Conservation (phyloP, 2,113 vertebrate genomes). For the Varanus komodoensis region DNA sequence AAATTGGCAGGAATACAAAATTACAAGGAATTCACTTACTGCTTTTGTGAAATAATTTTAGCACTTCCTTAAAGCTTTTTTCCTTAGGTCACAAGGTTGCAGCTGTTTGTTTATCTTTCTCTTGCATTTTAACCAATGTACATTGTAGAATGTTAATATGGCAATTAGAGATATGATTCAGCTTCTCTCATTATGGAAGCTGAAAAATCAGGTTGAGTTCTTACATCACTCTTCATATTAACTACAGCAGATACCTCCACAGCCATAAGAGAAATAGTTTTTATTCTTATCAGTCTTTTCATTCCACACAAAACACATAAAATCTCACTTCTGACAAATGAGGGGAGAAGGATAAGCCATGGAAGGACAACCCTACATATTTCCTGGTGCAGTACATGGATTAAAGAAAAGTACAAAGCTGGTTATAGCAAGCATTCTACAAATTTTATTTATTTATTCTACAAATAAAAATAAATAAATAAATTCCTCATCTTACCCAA, state of each 20-base stretch:
- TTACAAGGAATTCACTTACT: conserved; percentile 25
- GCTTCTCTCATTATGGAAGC: not conserved
- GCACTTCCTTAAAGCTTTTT: conserved; percentile 18
- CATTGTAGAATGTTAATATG: not conserved
- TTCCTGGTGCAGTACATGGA: not conserved
- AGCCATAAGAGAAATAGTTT: not conserved
- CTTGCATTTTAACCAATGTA: conserved; percentile 11
- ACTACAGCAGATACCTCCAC: not conserved
- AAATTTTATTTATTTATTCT: too few relatives aligned
- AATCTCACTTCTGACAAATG: not conserved
- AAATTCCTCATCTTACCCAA: too few relatives aligned
- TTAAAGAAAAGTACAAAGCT: too few relatives aligned
- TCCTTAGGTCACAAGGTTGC: not conserved
- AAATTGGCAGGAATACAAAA: conserved; percentile 30
- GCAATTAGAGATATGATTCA: not conserved
- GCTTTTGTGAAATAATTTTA: conserved; percentile 3
- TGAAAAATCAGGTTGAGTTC: not conserved
- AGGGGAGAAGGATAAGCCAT: not conserved
- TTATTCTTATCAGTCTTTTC: not conserved
- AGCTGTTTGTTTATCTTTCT: not conserved
- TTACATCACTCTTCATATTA: not conserved
- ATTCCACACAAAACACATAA: not conserved
- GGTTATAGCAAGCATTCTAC: too few relatives aligned
- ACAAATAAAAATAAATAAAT: too few relatives aligned
- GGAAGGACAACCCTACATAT: not conserved